Base-by-base conservation (phyloP, 92 coral and sea anemone species). In the Phenganax subtilis region DNA sequence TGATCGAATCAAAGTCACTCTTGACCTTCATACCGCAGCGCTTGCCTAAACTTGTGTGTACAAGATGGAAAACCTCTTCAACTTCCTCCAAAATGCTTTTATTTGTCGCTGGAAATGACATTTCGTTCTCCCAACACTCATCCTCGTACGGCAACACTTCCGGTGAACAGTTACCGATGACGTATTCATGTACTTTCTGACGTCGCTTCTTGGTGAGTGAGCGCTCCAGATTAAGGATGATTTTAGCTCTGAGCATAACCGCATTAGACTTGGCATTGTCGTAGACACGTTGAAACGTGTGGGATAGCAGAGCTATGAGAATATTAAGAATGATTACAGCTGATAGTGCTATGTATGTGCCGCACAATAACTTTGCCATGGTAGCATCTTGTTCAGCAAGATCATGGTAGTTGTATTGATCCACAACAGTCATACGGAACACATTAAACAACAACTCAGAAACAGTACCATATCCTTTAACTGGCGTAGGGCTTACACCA, bases 181-280 rank as follows among this genome's bases (percentile, higher is more conserved):
- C 71, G 54, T 82, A 84, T 31, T 91, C 85, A 61, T 88, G 86
- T 62, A 85, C 87, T 55, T 77, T 82, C 76, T 80, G 71, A 1
- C 85, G 73, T 69, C 81, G 82, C 52, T 81, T 89, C 75, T 55
- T 47, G 51, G 88, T 87, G 47, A 88, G 86, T 58, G 75, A 83
- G 59, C 90, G 54, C 76, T 89, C 96, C 51, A 91, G 63, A 44
- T 86, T 82, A 61, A 89, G 92, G 60, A 91, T 91, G 37, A 91
- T 87, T 52, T 88, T 84, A 61, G 96, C 96, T 66, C 93, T 82
- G 66, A 90, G 87, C 85, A 91, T 85, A 30, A 92, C 91, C 25
- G 92, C 90, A 37, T 89, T 89, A 25, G 96, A 92, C 10, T 73
- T 88, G 16, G 96, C 92, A 82, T 91, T 91, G 84, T 91, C 96